Base-by-base conservation (phyloP, 2,888 invertebrate genomes). In the Rutpela maculata region DNA sequence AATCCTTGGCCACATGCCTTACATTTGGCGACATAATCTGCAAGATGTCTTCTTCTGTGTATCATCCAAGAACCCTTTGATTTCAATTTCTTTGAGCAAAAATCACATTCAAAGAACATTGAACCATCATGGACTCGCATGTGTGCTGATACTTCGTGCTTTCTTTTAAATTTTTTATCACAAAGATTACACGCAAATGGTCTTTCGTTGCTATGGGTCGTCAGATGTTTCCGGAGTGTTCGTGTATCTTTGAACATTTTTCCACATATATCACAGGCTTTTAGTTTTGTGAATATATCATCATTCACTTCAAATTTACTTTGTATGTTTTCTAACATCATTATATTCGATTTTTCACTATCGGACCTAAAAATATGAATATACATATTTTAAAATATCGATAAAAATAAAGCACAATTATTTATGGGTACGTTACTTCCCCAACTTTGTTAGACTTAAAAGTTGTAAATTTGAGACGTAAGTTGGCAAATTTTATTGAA, bases 61-160 rank as follows among this genome's bases (percentile, higher is more conserved):
- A 91, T 90, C 63, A 91, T 91, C 62, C 82, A 82, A 5, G 85
- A 85, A 17, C 84, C 84, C 74, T 86, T 85, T 1, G 85, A 84
- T 77, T 83, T 81, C 79, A 93, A 91, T 67, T 91, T 91, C 82
- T 92, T 92, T 0, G 92, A 91, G 78, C 93, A 93, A 0, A 92
- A 88, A 0, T 91, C 89, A 81, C 93, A 93, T 55, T 84, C 75
- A 31, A 15, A 55, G n/a, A 56, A 67, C 10, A 67, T 26, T 56
- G 22, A 38, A 11, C 65, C 79, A 12, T 74, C 74, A 69, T 84
- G 83, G 0, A 77, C 69, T 56, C 77, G 81, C 63, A 76, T 78
- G 63, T 86, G 86, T 2, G 77, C 77, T 7, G 77, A 65, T 3
- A 82, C 60, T 60, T 81, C 80, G 38, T 78, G 76, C 18, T 80